These are phyloP conservation scores for Drosophila monieri DNA, from an alignment of 2,888 invertebrate genomes.

Conservation along the genomic window DNA sequence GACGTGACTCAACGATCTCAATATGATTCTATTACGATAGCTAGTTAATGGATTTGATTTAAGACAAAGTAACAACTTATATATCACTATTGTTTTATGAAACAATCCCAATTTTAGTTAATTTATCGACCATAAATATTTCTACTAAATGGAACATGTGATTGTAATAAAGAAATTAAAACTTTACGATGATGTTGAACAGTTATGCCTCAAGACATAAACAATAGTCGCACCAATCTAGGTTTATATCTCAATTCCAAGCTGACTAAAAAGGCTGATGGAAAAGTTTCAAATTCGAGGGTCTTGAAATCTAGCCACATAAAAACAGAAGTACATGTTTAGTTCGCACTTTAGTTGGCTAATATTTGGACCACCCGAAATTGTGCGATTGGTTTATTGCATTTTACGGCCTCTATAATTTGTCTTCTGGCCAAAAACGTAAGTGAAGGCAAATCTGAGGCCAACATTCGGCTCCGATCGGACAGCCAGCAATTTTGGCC, in stretches of 20 bases:
- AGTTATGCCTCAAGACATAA: background rate
- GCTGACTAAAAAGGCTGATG: background rate
- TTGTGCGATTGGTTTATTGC: constrained; percentile 40
- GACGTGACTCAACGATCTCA: background rate
- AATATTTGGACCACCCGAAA: constrained; percentile 49
- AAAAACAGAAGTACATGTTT: constrained; percentile 35
- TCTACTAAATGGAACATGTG: background rate
- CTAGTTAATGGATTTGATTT: no score
- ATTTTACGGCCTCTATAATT: constrained; percentile 62
- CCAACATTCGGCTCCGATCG: background rate
- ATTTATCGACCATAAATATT: background rate
- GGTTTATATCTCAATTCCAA: background rate
- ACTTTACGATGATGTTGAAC: background rate
- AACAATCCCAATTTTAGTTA: background rate
- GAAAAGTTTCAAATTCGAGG: background rate
- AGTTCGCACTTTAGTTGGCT: constrained; percentile 67
- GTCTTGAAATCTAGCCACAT: background rate
- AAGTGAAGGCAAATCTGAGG: constrained; percentile 39
- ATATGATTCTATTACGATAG: background rate
- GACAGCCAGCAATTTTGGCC: constrained; percentile 64
- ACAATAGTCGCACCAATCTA: background rate
- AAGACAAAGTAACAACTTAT: no score
- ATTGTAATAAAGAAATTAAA: background rate
- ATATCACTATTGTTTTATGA: no score
- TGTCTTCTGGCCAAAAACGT: constrained; percentile 46